phyloP scores from a whole-genome alignment of 1,140 invertebrate genomes.

The Dendroctonus ponderosae region DNA sequence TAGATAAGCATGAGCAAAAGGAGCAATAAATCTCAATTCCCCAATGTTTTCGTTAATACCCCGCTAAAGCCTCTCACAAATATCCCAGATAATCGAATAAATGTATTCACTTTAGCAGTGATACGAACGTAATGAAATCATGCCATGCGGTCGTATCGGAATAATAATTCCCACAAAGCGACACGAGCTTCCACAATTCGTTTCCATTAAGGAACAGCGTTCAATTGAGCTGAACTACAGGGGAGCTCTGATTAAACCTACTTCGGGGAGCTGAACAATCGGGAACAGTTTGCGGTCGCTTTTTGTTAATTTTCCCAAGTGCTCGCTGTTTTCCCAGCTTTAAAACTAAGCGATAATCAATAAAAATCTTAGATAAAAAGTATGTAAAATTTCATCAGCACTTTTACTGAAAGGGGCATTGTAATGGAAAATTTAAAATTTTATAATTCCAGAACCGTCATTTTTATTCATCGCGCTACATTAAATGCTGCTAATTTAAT shows the following conservation, averaged over 20 bases:
- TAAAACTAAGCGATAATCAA: neutral
- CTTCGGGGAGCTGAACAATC: constrained; percentile 33
- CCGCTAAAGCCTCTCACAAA: constrained; percentile 18
- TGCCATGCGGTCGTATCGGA: constrained; percentile 29
- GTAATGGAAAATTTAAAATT: too few relatives aligned
- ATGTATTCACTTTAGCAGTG: constrained; percentile 28
- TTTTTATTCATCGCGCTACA: too few relatives aligned
- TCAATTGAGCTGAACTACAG: constrained; percentile 32
- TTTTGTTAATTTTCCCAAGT: constrained; percentile 33
- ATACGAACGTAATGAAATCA: constrained; percentile 31
- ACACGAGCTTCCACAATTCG: constrained; percentile 37
- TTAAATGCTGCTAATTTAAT: too few relatives aligned
- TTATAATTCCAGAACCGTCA: too few relatives aligned
- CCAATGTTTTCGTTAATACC: constrained; percentile 7
- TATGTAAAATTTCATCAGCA: neutral
- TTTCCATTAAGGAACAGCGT: constrained; percentile 33
- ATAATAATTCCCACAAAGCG: constrained; percentile 33
- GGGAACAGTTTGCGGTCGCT: constrained; percentile 30
- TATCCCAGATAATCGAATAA: constrained; percentile 29
- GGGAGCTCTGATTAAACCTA: constrained; percentile 34
- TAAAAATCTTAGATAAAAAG: neutral
- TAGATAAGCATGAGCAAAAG: constrained; percentile 3
- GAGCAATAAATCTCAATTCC: constrained; percentile 25
- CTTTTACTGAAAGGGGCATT: too few relatives aligned
- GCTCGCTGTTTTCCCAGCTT: constrained; percentile 15